These are phyloP conservation scores for Gallinago stenura DNA, from an alignment of 2,797 vertebrate species.

Conservation along the genomic window DNA sequence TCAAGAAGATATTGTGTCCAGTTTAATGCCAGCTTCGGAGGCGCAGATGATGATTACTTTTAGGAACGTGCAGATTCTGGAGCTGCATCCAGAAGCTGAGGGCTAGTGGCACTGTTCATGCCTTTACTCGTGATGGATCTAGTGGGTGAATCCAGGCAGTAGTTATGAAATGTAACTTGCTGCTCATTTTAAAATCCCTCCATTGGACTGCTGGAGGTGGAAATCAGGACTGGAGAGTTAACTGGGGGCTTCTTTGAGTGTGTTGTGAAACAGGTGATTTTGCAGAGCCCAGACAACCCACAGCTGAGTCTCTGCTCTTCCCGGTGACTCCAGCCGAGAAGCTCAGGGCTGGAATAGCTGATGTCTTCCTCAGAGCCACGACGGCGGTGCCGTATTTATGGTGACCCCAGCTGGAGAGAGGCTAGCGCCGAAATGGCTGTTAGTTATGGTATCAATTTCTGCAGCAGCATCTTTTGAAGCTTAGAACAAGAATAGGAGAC, in stretches of 20 bases:
- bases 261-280: not conserved
- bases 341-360: not conserved
- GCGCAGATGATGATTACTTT: not conserved
- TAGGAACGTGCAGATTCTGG: not conserved
- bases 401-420: not conserved
- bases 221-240: not conserved
- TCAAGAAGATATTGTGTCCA: not conserved
- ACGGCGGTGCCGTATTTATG: not conserved
- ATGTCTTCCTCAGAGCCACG: not conserved
- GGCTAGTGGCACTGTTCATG: not conserved
- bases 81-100: not conserved
- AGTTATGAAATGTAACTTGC: not conserved
- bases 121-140: not conserved
- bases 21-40: not conserved
- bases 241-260: not conserved
- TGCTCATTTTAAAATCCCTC: not conserved
- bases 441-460: not conserved
- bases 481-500: not conserved
- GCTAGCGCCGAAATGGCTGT: fast-evolving
- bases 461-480: constrained; percentile 27
- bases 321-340: not conserved
- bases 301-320: not conserved
- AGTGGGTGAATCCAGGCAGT: not conserved
- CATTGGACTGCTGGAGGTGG: not conserved
- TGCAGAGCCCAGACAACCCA: not conserved